Evolutionary conservation across 2,888 invertebrate species (phyloP).

Genomic region (Aphodius granarius): DNA sequence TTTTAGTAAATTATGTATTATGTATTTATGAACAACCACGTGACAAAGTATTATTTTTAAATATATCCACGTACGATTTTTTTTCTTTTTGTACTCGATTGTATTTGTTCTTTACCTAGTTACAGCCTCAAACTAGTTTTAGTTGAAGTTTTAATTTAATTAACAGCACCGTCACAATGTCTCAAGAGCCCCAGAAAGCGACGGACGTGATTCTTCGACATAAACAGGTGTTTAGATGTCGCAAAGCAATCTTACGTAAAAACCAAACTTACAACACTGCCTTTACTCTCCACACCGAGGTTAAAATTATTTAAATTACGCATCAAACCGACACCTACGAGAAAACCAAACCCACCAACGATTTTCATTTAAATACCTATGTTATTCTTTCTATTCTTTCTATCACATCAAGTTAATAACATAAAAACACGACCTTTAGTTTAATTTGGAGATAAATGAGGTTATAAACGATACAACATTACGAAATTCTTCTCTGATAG

Average conservation of each 20-base stretch:
- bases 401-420: no score
- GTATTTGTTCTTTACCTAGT: background rate
- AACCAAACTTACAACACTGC: background rate
- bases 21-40: constrained; percentile 8
- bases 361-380: background rate
- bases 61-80: constrained; percentile 31
- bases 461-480: no score
- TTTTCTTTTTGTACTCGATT: background rate
- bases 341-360: no score
- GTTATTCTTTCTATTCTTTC: no score
- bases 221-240: background rate
- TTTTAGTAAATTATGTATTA: constrained; percentile 9
- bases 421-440: no score
- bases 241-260: background rate
- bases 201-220: background rate
- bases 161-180: background rate
- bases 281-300: background rate
- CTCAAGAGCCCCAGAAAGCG: background rate
- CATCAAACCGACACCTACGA: no score
- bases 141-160: background rate
- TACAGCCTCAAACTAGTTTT: background rate
- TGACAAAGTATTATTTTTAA: constrained; percentile 37
- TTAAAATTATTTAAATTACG: background rate
- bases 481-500: no score
- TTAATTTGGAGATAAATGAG: no score